Evolutionary conservation across 2,797 vertebrate species (phyloP).

Genomic region (Pristis pectinata): DNA sequence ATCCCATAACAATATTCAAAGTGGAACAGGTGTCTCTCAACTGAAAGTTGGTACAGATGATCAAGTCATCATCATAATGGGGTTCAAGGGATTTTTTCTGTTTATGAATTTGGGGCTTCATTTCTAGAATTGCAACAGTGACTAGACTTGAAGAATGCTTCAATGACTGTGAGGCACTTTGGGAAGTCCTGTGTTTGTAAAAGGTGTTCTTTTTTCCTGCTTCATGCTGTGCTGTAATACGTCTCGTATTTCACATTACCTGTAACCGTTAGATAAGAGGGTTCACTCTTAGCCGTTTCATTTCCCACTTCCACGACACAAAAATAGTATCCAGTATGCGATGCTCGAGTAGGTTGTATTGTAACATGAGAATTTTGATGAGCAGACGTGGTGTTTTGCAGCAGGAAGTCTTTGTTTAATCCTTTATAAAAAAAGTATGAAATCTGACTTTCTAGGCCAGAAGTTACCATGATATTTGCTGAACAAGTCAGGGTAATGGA

Average conservation of each 20-base stretch:
- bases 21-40: background rate
- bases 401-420: background rate
- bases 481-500: background rate
- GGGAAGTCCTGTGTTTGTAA: background rate
- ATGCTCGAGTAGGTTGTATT: background rate
- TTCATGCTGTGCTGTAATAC: background rate
- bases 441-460: too few relatives aligned
- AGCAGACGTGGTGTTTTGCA: background rate
- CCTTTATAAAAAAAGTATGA: background rate
- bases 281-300: background rate
- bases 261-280: background rate
- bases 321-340: background rate
- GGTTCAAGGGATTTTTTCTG: background rate
- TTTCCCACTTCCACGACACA: background rate
- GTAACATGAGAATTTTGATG: background rate
- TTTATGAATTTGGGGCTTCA: background rate
- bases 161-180: background rate
- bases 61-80: background rate
- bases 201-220: background rate
- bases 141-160: background rate
- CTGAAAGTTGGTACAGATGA: background rate
- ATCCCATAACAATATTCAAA: background rate
- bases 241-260: background rate
- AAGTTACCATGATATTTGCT: background rate
- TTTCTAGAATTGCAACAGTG: background rate